Evolutionary conservation across 2,113 vertebrate genomes (phyloP).

Genomic region (Tupaia chinensis): DNA sequence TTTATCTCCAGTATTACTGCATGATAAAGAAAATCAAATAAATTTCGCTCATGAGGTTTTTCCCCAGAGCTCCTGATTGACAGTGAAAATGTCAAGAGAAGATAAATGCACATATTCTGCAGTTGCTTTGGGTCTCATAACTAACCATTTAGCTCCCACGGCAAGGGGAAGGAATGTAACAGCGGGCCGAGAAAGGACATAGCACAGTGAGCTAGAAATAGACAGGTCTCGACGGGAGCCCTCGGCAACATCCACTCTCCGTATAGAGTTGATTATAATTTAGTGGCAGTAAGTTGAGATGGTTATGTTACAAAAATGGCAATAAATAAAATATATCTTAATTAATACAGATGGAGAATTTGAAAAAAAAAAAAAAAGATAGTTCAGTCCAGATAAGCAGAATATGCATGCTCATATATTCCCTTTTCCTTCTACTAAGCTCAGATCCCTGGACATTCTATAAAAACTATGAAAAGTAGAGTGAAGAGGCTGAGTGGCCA

Average conservation of each 20-base stretch:
- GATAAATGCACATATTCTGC: background rate
- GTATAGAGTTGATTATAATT: background rate
- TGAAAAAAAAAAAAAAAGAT: background rate
- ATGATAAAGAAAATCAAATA: slow-evolving; percentile 79
- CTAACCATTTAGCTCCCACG: background rate
- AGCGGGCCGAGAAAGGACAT: background rate
- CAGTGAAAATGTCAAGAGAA: slow-evolving; percentile 51
- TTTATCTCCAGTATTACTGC: slow-evolving; percentile 68
- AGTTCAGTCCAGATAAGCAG: background rate
- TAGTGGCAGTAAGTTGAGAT: background rate
- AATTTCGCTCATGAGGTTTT: slow-evolving; percentile 65
- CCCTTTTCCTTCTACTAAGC: background rate
- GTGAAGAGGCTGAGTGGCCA: background rate
- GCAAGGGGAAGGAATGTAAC: background rate
- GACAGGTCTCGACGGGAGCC: accelerated
- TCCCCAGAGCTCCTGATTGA: slow-evolving; percentile 59
- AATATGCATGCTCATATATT: background rate
- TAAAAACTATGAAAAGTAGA: background rate
- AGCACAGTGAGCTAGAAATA: background rate
- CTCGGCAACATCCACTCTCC: accelerated
- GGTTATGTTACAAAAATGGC: background rate
- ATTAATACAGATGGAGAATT: background rate
- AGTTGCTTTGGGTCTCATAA: background rate
- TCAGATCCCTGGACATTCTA: background rate
- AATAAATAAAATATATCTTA: background rate